Base-by-base conservation (phyloP, 2,113 vertebrate genomes). In the Gymnogyps californianus region DNA sequence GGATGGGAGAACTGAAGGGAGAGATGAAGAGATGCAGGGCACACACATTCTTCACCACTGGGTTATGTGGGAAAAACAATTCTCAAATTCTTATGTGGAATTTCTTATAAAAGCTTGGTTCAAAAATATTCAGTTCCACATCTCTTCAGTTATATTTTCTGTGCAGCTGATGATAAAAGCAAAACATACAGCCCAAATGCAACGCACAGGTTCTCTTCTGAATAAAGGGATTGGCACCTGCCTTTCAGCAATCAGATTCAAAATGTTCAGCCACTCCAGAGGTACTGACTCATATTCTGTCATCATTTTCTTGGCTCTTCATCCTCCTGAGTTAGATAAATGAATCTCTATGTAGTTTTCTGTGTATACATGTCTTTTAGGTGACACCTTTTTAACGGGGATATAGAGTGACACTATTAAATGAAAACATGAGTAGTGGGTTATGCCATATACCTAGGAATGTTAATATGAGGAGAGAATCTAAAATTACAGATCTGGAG, bases 31-130 rank as follows among this genome's bases (percentile, higher is more conserved):
- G 19, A 67, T 18, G n/a, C 22, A 55, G n/a, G 11, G 10, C 20
- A 29, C 0, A 0, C 8, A 11, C 3, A 1, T 59, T 71, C 61
- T 66, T 71, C 32, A 70, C 28, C 6, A 5, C 22, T 25, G 8
- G 2, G 0, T 25, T 87, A 65, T 12, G 2, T 34, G 20, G 5
- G 57, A 38, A 74, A 89, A 84, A 47, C 3, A 65, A 9, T 46
- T 34, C 28, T 66, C 10, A 76, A 51, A 75, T 67, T 71, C 26
- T 64, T 83, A 28, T 2, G 44, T 57, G n/a, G 11, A 89, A 83
- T 51, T 71, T 36, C 12, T 76, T 55, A 18, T 11, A 46, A 87
- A 91, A 90, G 2, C 22, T 94, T 91, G 0, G 12, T 80, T 85
- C 2, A 66, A 69, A 93, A 94, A 40, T 36, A 55, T 18, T 80